Conservation (phyloP, 2,797 vertebrate species). For the Coreius guichenoti region DNA sequence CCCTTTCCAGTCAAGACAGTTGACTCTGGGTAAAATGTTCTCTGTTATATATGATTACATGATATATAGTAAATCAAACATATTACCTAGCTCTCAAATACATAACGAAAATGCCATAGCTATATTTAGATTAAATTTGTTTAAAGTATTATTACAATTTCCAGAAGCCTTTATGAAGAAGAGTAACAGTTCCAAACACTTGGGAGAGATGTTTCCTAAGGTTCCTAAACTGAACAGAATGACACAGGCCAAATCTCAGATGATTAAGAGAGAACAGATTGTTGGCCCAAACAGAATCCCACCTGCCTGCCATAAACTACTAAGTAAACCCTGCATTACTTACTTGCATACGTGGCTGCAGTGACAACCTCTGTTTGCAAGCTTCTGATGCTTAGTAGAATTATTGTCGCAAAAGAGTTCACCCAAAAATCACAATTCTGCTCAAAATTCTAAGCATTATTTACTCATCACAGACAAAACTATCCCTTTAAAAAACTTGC, state of each 20-base stretch:
- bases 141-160: background rate
- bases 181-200: constrained; percentile 18
- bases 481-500: background rate
- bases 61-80: background rate
- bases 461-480: background rate
- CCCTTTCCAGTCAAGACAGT: background rate
- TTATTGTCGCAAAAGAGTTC: background rate
- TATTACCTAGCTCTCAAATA: background rate
- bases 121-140: background rate
- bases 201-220: constrained; percentile 1
- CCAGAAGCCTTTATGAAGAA: background rate
- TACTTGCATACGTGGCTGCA: constrained; percentile 53
- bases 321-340: constrained; percentile 8
- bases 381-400: background rate
- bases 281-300: constrained; percentile 29
- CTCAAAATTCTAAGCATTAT: background rate
- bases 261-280: constrained; percentile 38
- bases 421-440: background rate
- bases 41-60: background rate
- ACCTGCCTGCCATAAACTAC: constrained; percentile 55
- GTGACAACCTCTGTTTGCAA: constrained; percentile 28
- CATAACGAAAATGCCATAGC: background rate
- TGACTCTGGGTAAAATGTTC: background rate
- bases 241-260: constrained; percentile 37
- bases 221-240: constrained; percentile 20